Percentiles rank a stretch among this genome's conserved stretches.
These are phyloP conservation scores for Taenioides sp. DNA, from an alignment of 2,797 vertebrate species.

Conservation along the genomic window DNA sequence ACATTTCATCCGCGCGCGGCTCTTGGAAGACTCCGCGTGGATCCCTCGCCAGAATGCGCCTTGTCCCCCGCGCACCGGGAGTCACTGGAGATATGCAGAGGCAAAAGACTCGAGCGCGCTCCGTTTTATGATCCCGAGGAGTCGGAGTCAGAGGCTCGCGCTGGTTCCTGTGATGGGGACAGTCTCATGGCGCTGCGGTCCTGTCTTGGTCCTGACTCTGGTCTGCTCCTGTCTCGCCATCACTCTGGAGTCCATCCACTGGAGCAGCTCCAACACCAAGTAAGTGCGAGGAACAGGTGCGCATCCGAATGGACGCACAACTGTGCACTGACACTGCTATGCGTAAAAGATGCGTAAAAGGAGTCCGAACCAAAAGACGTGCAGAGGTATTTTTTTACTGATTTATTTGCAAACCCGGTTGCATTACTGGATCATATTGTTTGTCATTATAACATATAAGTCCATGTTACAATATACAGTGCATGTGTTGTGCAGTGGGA, in stretches of 20 bases:
- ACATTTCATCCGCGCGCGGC: conserved; percentile 23
- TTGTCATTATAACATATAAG: neutral
- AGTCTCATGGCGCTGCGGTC: conserved; percentile 53
- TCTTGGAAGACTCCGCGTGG: conserved; percentile 22
- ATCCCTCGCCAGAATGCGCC: conserved; percentile 34
- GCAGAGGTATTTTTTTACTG: neutral
- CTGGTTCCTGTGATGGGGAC: conserved; percentile 67
- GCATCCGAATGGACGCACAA: neutral
- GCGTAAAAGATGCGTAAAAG: neutral
- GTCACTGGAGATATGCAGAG: conserved; percentile 50
- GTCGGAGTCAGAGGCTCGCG: conserved; percentile 16
- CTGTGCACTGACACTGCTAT: neutral
- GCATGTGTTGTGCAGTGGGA: neutral
- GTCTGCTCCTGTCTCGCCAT: conserved; percentile 57
- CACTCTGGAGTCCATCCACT: conserved; percentile 77
- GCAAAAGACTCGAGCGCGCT: conserved; percentile 6
- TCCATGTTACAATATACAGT: no score
- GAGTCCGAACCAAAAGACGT: neutral
- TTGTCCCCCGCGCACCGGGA: conserved; percentile 45
- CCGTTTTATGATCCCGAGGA: conserved; percentile 53
- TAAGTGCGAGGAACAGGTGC: conserved; percentile 51
- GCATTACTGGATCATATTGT: neutral
- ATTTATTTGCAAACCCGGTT: neutral
- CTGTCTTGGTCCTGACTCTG: conserved; percentile 56
- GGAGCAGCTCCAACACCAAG: conserved; percentile 79